Base-by-base conservation (phyloP, 2,113 vertebrate genomes). In the Pituophis catenifer region DNA sequence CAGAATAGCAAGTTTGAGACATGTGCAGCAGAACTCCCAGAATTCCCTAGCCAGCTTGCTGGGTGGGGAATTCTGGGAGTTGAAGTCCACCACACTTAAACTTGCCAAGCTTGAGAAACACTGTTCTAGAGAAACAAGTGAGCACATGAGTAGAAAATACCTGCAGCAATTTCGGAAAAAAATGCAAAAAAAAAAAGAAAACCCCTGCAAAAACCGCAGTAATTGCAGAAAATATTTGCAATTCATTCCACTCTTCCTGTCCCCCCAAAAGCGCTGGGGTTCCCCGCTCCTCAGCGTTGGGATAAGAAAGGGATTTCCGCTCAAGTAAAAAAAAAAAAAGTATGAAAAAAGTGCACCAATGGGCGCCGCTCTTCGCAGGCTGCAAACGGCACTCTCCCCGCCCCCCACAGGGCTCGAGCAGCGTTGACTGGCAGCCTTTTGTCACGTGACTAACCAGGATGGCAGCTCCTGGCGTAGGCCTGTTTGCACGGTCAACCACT, bases 361-460 rank as follows among this genome's bases (percentile, higher is more conserved):
- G 23, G 6, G 86, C 86, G 24, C 24, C 21, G 48, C 24, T 52
- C 86, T 50, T 53, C 2, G 1, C 24, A 26, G 12, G 26, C 12
- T 8, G 52, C 26, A 53, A 17, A 88, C 26, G 3, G 5, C 26
- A 52, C 24, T 3, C 26, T 52, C 12, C 0, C 50, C 1, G 12
- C 50, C 24, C 50, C 38, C 38, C 1, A 38, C n/a, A 3, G 44
- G 17, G 17, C 8, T 44, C 70, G 17, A 81, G 8, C 33, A 21
- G 17, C 75, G 33, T n/a, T 55, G 52, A 54, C 50, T 88, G 87
- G 52, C 38, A 21, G 21, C 17, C 92, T 92, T 65, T 33, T 33
- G 48, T 96, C 96, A 97, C 95, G 95, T 97, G 96, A 96, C 26
- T 1, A 15, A 11, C 13, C 24, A 95, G 57, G 90, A 96, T 95